Base-by-base conservation (phyloP, 2,113 vertebrate genomes). In the Planiliza haematocheilus region DNA sequence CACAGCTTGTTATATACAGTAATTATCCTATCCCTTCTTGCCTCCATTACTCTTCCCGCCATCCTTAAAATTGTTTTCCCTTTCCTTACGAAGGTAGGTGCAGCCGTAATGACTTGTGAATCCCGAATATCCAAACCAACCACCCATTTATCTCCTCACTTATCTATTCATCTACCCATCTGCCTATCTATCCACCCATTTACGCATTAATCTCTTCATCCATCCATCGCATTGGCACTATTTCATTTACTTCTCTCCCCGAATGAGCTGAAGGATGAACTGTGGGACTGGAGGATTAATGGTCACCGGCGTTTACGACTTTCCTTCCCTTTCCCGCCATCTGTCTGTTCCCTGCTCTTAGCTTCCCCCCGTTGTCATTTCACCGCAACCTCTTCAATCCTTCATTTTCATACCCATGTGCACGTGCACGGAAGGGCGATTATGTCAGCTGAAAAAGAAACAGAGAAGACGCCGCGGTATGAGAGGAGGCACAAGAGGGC, bases 181-280 rank as follows among this genome's bases (percentile, higher is more conserved):
- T 42, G 46, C 46, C 67, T 51, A 64, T 79, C 48, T 50, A 74
- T 77, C 52, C 46, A 56, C 36, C 75, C 57, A 66, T 77, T 79
- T 76, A 68, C 64, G 73, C 67, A 78, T 77, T 51, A 63, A 67
- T 74, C 82, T 71, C 51, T 53, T 61, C 56, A 82, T 74, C 56
- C 67, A 57, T 81, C 78, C 61, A 59, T 74, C 61, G 53, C 38
- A 59, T 43, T 55, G 61, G 65, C 85, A 78, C 55, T 61, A 81
- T 88, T 90, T 85, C 66, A 81, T 82, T 85, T 79, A 72, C 70
- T 79, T 64, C 77, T 50, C 49, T 62, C 43, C 13, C 38, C 58
- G 68, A 74, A 64, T 66, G 64, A 83, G 65, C 71, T 61, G 37
- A 77, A 49, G 20, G 64, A 77, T 83, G 78, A 75, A 76, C 70